Evolutionary conservation across 2,113 vertebrate genomes (phyloP).

Genomic region (Crocuta crocuta): DNA sequence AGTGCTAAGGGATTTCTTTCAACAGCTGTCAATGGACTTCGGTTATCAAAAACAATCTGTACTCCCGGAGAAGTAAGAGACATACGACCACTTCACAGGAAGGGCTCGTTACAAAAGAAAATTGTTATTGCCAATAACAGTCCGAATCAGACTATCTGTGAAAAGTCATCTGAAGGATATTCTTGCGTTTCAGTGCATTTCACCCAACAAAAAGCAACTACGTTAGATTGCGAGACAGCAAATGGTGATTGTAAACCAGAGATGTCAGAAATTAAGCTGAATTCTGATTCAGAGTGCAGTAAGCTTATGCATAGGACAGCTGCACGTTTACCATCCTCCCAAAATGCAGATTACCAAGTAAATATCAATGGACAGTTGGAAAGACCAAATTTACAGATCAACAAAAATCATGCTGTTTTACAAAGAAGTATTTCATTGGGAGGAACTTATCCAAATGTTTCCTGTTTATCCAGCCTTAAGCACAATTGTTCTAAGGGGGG

Average conservation of each 20-base stretch:
- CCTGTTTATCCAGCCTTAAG: slow-evolving; percentile 92
- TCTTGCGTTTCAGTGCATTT: slow-evolving; percentile 90
- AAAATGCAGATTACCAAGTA: slow-evolving; percentile 79
- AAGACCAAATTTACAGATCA: slow-evolving; percentile 82
- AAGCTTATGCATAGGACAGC: slow-evolving; percentile 90
- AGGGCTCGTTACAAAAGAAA: slow-evolving; percentile 86
- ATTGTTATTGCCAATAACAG: slow-evolving; percentile 64
- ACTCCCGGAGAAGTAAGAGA: slow-evolving; percentile 87
- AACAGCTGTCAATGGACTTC: slow-evolving; percentile 89
- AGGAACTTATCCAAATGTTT: slow-evolving; percentile 89
- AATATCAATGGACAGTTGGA: slow-evolving; percentile 77
- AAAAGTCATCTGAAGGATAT: slow-evolving; percentile 86
- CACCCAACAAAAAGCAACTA: slow-evolving; percentile 86
- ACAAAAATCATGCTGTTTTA: slow-evolving; percentile 85
- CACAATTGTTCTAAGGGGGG: slow-evolving; percentile 86
- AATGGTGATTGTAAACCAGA: slow-evolving; percentile 81
- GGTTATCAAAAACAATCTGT: slow-evolving; percentile 88
- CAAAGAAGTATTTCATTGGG: slow-evolving; percentile 96
- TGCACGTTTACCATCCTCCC: slow-evolving; percentile 83
- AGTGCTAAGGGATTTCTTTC: slow-evolving; percentile 88
- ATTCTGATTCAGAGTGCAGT: slow-evolving; percentile 74
- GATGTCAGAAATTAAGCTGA: slow-evolving; percentile 71
- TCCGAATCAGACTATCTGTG: slow-evolving; percentile 72
- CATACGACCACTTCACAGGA: slow-evolving; percentile 88
- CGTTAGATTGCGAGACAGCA: slow-evolving; percentile 80